These are phyloP conservation scores for Pyrgilauda ruficollis DNA, from an alignment of 2,113 vertebrate species.

Conservation along the genomic window DNA sequence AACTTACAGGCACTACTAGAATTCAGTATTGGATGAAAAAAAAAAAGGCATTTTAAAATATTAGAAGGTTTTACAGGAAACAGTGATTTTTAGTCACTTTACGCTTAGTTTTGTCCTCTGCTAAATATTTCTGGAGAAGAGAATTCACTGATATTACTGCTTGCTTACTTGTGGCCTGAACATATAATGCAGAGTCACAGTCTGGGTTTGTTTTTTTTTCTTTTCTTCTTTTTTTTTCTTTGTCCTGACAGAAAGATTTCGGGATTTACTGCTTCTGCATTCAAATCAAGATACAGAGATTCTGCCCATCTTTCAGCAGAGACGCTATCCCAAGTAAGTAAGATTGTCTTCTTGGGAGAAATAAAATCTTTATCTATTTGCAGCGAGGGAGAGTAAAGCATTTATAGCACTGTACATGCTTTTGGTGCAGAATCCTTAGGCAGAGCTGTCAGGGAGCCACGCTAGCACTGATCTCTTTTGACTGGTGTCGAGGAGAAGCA, in stretches of 20 bases:
- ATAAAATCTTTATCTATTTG: not conserved
- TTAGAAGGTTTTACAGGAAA: not conserved
- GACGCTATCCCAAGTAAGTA: constrained; percentile 89
- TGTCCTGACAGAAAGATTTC: constrained; percentile 83
- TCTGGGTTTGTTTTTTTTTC: not conserved
- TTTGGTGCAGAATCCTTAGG: not conserved
- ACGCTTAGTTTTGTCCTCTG: not conserved
- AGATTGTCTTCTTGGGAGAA: constrained; percentile 15
- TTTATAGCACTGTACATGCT: not conserved
- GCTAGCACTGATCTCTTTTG: not conserved
- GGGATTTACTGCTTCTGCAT: constrained; percentile 83
- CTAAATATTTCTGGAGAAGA: not conserved
- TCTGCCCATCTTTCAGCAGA: constrained; percentile 89
- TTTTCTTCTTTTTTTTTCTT: not conserved
- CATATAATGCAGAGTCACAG: constrained; percentile 6
- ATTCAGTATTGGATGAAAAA: not conserved
- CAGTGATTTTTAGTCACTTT: not conserved
- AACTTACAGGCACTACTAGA: not conserved
- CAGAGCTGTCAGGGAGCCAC: not conserved
- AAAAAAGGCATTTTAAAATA: not conserved
- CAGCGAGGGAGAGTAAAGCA: not conserved
- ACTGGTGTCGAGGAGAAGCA: not conserved
- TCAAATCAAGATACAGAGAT: constrained; percentile 79
- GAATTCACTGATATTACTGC: not conserved
- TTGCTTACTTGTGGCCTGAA: constrained; percentile 13